phyloP scores from a whole-genome alignment of 1,140 invertebrate species.

The Bradynema listronoti region DNA sequence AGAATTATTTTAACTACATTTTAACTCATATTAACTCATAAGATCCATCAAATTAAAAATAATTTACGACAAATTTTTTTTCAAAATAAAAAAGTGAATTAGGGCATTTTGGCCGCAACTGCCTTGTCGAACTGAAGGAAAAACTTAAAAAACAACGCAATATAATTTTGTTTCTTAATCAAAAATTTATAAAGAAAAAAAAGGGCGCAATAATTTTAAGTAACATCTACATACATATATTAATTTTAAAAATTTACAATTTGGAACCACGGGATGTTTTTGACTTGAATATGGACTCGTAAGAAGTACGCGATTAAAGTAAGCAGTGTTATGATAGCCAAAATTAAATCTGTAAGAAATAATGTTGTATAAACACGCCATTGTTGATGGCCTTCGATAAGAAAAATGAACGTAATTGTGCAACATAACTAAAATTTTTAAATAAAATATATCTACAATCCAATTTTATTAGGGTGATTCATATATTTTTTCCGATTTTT shows the following conservation, averaged over 20 bases:
- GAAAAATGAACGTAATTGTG: constrained; percentile 31
- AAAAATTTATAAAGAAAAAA: too few species aligned
- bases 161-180: too few species aligned
- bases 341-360: constrained; percentile 25
- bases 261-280: constrained; percentile 26
- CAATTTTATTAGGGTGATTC: too few species aligned
- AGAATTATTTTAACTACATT: constrained; percentile 2
- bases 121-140: too few species aligned
- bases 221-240: constrained; percentile 2
- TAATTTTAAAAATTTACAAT: constrained; percentile 25
- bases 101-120: too few species aligned
- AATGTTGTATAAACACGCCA: constrained; percentile 33
- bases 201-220: not conserved
- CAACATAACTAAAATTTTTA: constrained; percentile 39
- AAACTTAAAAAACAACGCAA: too few species aligned
- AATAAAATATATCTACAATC: not conserved
- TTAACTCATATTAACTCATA: constrained; percentile 19
- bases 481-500: too few species aligned
- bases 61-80: too few species aligned
- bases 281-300: constrained; percentile 17
- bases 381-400: constrained; percentile 33
- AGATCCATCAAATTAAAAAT: too few species aligned
- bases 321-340: constrained; percentile 30
- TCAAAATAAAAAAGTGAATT: too few species aligned
- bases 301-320: constrained; percentile 35